Base-by-base conservation (phyloP, 1,140 invertebrate species). In the Sycophila sp. region DNA sequence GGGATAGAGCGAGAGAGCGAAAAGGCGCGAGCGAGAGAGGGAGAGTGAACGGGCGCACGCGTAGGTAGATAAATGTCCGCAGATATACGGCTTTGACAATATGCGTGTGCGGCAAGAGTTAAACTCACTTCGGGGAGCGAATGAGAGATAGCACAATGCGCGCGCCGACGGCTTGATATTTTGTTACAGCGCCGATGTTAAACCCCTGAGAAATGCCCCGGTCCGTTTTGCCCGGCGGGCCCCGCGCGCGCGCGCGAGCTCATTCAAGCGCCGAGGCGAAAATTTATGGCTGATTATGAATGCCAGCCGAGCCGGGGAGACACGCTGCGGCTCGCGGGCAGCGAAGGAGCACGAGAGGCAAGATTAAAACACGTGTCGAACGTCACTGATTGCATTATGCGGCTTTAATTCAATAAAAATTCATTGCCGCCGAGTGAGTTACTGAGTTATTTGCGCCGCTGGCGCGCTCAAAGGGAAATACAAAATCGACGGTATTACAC, bases 331-430 rank as follows among this genome's bases (percentile, higher is more conserved):
- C 28, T 56, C 53, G 32, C 13, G 30, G 1, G 17, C 4, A 6
- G 4, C 19, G 49, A 26, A 15, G 24, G 10, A 13, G 6, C 8
- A 22, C 30, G 30, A 26, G 40, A 69, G 36, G 55, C 53, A 58
- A 68, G 66, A 69, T 63, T 63, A 36, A 47, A 70, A 63, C 69
- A 70, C 69, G 60, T 70, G 69, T 70, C 69, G 69, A 70, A 70
- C 51, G 56, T 69, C 67, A 55, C 45, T 62, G 55, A 56, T 58
- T 58, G 65, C 40, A 58, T 45, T 58, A 58, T 58, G 40, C 22
- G 19, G 19, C 53, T 67, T 67, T 67, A 45, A 67, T 67, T 67
- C 53, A 49, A 59, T 67, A 67, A 67, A 58, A 58, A 58, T 67
- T 67, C 42, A 67, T 58, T 59, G 19, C 26, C 28, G 55, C n/a